Evolutionary conservation across 2,797 vertebrate species (phyloP), one percentile per base, ranked within the genome.

Genomic region (Choloepus didactylus): DNA sequence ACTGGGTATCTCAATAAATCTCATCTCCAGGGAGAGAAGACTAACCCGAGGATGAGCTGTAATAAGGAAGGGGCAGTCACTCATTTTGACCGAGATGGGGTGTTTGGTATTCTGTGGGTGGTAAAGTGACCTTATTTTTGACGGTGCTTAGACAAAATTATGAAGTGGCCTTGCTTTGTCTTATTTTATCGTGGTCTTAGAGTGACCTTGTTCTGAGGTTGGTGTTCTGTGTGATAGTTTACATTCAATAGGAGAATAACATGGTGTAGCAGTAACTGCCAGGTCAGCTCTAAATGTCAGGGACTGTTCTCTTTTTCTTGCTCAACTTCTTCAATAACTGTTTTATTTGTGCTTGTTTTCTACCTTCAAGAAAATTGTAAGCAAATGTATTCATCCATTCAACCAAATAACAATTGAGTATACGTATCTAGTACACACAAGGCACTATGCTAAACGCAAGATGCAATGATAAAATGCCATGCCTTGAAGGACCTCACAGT

Each of bases 71-170:
- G 29, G 18, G 14, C 49, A 69, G 41, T 9, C 14, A 18, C 16
- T 56, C 59, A 2, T 90, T 87, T 21, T 41, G 67, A 35, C 84
- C 49, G 12, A 60, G 59, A 76, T 60, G 16, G 25, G 62, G 38
- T 60, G 72, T 35, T 75, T 67, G n/a, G 12, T 59, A 4, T 86
- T 75, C 67, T 12, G 21, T 54, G 56, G 29, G 41, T 83, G 59
- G 44, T 31, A 84, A 31, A 19, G 41, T 73, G 86, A 87, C 89
- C 75, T 96, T 85, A 77, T 46, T 94, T 96, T 66, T 66, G 31
- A 75, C 56, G 86, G 21, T 87, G 41, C 66, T 76, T 81, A 93
- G 91, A 96, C 82, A 89, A 41, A 91, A 88, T 67, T 49, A 86
- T 51, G 70, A 75, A 79, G 35, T 83, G 75, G 11, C 27, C 86